Conservation (phyloP, 2,797 vertebrate species). For the Zonotrichia albicollis region DNA sequence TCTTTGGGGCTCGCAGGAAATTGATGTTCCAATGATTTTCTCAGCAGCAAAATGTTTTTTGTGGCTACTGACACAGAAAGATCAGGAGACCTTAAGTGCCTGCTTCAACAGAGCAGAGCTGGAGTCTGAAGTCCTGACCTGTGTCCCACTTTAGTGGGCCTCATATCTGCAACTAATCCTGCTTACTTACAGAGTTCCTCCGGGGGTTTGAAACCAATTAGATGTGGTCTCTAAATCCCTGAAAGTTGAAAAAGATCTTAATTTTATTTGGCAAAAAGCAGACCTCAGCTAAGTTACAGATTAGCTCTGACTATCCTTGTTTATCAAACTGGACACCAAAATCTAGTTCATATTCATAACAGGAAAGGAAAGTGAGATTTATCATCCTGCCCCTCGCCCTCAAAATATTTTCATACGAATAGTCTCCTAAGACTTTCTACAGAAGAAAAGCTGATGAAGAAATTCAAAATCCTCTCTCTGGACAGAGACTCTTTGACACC, state of each 20-base stretch:
- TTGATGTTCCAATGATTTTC: constrained; percentile 25
- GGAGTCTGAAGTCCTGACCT: constrained; percentile 42
- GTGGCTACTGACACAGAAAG: constrained; percentile 55
- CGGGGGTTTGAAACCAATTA: constrained; percentile 15
- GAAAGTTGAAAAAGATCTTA: constrained; percentile 51
- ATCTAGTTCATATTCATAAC: constrained; percentile 16
- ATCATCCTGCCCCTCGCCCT: neutral
- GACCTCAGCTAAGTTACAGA: constrained; percentile 42
- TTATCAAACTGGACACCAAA: constrained; percentile 44
- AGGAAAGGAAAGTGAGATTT: constrained; percentile 46
- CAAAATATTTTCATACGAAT: neutral
- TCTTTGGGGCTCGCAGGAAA: constrained; percentile 49
- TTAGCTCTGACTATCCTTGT: constrained; percentile 41
- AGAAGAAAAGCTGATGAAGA: constrained; percentile 40
- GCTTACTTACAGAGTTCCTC: constrained; percentile 45
- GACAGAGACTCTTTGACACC: constrained; percentile 37
- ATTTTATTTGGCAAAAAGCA: constrained; percentile 53
- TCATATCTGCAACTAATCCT: constrained; percentile 43
- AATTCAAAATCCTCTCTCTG: constrained; percentile 19
- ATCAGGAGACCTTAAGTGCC: constrained; percentile 78
- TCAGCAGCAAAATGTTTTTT: constrained; percentile 49
- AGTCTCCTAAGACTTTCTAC: constrained; percentile 38
- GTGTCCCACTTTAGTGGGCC: constrained; percentile 51
- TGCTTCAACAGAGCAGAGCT: constrained; percentile 63
- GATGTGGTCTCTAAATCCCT: constrained; percentile 21